These are phyloP conservation scores for Spongia lamella DNA, from an alignment of 37 sponge, comb jelly and placozoan genomes.

Conservation along the genomic window DNA sequence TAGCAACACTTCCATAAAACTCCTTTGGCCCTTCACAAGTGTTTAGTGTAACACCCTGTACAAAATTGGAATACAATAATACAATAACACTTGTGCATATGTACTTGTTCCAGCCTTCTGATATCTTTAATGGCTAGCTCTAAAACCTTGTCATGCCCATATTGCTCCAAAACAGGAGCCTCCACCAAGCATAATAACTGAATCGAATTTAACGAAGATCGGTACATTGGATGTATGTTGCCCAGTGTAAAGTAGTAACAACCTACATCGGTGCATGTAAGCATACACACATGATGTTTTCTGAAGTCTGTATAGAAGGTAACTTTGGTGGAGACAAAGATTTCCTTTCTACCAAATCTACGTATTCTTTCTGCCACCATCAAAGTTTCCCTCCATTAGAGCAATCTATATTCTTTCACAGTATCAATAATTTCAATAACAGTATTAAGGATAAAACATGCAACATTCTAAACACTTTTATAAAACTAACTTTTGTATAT, in stretches of 20 bases:
- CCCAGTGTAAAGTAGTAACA: slow-evolving; percentile 41
- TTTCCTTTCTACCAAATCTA: too few relatives aligned
- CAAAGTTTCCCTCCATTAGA: too few relatives aligned
- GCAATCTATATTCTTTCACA: too few relatives aligned
- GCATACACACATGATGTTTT: neutral
- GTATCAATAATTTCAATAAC: too few relatives aligned
- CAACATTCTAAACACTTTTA: neutral
- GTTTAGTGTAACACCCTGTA: slow-evolving; percentile 1
- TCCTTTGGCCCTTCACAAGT: neutral
- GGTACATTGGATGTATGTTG: slow-evolving; percentile 17
- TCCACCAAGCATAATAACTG: slow-evolving; percentile 17
- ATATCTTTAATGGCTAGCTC: slow-evolving; percentile 35
- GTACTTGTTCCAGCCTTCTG: slow-evolving; percentile 22
- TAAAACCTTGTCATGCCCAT: slow-evolving; percentile 24
- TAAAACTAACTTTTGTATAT: neutral
- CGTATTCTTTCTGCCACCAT: too few relatives aligned
- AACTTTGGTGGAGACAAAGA: too few relatives aligned
- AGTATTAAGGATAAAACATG: too few relatives aligned
- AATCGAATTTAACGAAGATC: slow-evolving; percentile 16
- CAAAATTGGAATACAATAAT: too few relatives aligned
- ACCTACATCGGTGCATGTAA: slow-evolving; percentile 9
- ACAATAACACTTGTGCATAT: too few relatives aligned
- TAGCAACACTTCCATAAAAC: slow-evolving; percentile 23
- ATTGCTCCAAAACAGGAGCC: neutral
- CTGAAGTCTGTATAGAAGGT: too few relatives aligned